These are phyloP conservation scores for Poecilus cupreus DNA, from an alignment of 2,888 invertebrate genomes.

Conservation along the genomic window DNA sequence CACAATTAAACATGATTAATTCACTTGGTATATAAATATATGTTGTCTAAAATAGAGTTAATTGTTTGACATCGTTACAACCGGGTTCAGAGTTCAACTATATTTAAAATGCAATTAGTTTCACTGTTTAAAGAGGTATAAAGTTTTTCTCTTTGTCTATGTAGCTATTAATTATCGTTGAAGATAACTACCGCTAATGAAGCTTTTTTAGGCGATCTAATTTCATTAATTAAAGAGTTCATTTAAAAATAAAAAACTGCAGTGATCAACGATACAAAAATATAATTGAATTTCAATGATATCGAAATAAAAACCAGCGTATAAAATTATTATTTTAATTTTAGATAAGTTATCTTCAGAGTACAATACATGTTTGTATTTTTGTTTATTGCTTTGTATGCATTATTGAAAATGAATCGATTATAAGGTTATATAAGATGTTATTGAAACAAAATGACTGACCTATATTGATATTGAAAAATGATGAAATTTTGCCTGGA, in stretches of 20 bases:
- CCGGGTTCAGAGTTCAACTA: slow-evolving; percentile 1
- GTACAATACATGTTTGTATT: slow-evolving; percentile 7
- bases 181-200: background rate
- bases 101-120: slow-evolving; percentile 37
- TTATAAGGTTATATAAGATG: background rate
- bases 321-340: slow-evolving; percentile 2
- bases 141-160: slow-evolving; percentile 4
- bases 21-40: too few relatives aligned
- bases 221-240: slow-evolving; percentile 6
- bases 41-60: too few relatives aligned
- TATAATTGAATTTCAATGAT: background rate
- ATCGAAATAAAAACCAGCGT: background rate
- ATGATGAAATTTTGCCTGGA: too few relatives aligned
- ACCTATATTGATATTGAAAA: slow-evolving; percentile 1
- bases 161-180: slow-evolving; percentile 8
- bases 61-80: background rate
- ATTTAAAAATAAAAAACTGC: background rate
- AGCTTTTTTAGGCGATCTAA: background rate
- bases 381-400: slow-evolving; percentile 1
- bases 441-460: background rate
- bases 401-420: slow-evolving; percentile 4
- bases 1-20: too few relatives aligned
- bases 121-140: background rate
- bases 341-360: background rate
- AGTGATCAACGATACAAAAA: background rate